Evolutionary conservation across 2,888 invertebrate genomes (phyloP), one percentile per base, ranked within the genome.

Genomic region (Macrophya annulata): DNA sequence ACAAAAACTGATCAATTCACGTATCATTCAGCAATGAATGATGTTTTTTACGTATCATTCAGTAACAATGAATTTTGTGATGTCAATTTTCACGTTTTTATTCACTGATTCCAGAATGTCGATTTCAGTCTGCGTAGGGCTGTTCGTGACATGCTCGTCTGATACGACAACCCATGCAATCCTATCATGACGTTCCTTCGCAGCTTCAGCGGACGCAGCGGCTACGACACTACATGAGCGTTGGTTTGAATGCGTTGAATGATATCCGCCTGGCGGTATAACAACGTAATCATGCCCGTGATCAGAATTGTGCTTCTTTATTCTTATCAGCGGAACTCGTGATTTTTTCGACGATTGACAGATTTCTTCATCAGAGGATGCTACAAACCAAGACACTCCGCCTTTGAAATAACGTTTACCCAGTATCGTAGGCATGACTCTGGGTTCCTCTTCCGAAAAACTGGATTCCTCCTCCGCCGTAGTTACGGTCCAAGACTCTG

Each of bases 1-100:
- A 25, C 12, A 77, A 5, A 10, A 77, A 51, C 9, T 77, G 48
- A 55, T 77, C 77, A 12, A 77, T 77, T 31, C 51, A 48, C 4
- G 74, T 74, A 45, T 77, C 55, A 51, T 77, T 55, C 5, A 77
- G 31, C n/a, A n/a, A n/a, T n/a, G n/a, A n/a, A n/a, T n/a, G n/a
- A n/a, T n/a, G n/a, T n/a, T n/a, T n/a, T n/a, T n/a, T n/a, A n/a
- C n/a, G n/a, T n/a, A n/a, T n/a, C n/a, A n/a, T n/a, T n/a, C n/a
- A n/a, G n/a, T n/a, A n/a, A n/a, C 48, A 51, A 31, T 4, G 77
- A 77, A 31, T 31, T 17, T 51, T 17, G 5, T 51, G 55, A 77
- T 31, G 5, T 31, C 76, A 6, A 72, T 43, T 1, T 9, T 6
- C 3, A 51, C 48, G 31, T 31, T 25, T 17, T 72, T 3, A 72